Evolutionary conservation across 2,888 invertebrate species (phyloP), one percentile per base, ranked within the genome.

Genomic region (Dryomyza anilis): DNA sequence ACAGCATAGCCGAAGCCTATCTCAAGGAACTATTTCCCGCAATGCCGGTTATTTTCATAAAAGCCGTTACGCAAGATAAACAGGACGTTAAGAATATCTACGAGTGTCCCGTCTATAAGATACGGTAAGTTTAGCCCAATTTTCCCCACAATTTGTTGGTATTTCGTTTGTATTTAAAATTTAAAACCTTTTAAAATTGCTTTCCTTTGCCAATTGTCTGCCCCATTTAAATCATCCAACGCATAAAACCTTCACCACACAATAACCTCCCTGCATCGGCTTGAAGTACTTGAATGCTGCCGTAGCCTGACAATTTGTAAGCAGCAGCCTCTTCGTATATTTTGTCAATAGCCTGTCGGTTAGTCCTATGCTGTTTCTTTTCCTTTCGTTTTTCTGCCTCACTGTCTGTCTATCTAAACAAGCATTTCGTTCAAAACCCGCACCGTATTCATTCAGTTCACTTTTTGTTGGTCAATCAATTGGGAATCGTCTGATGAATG

Each of bases 91-190:
- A 93, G 71, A 95, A 92, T 79, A 87, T 94, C 70, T 96, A 96
- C 83, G 94, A 94, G 78, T 96, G 96, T 81, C 96, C 96, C 8
- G 92, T 96, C 6, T 97, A 97, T 83, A 96, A 96, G 85, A 96
- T 95, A 12, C 87, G 91, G 80, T 80, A 73, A 71, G 74, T 36
- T 0, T 36, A 3, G n/a, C n/a, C n/a, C 43, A 43, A 43, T 23
- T 48, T 48, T 23, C 23, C n/a, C n/a, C n/a, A n/a, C n/a, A n/a
- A 2, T 36, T n/a, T 36, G 2, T 36, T 4, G n/a, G n/a, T 14
- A 2, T 36, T 2, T 36, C 36, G n/a, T 36, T n/a, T n/a, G 36
- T 2, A 2, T 36, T 14, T 43, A 16, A n/a, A n/a, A n/a, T 56
- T 23, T 2, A 59, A 50, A 50, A 50, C 60, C 50, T 50, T 60